These are phyloP conservation scores for Bellardia bayeri DNA, from an alignment of 2,888 invertebrate species.

Conservation along the genomic window DNA sequence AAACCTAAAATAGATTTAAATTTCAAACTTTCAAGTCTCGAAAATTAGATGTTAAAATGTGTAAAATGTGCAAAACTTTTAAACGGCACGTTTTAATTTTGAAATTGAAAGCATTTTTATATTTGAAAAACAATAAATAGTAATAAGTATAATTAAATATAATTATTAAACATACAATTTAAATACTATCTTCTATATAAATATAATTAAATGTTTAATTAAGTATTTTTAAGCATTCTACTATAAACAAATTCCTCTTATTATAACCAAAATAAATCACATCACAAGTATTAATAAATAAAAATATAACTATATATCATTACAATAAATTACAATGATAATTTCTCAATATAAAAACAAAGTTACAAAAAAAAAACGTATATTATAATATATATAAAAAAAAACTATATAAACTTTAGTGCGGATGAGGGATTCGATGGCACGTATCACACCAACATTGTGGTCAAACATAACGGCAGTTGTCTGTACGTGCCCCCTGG, in stretches of 20 bases:
- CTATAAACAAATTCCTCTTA: neutral
- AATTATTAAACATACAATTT: neutral
- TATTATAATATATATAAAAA: constrained; percentile 60
- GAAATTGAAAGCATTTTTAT: constrained; percentile 30
- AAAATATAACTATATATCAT: neutral
- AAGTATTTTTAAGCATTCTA: no score
- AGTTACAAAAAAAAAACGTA: constrained; percentile 68
- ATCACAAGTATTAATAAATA: neutral
- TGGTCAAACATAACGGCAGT: constrained; percentile 98
- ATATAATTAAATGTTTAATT: no score
- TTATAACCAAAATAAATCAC: constrained; percentile 18
- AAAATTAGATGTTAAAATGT: no score
- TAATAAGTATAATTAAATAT: neutral
- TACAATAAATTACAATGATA: constrained; percentile 63
- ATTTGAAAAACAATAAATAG: neutral
- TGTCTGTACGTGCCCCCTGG: constrained; percentile 99
- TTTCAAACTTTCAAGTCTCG: no score
- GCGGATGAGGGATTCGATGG: constrained; percentile 99
- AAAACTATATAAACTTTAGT: constrained; percentile 86
- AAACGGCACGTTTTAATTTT: no score
- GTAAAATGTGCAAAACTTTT: no score
- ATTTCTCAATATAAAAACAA: constrained; percentile 57
- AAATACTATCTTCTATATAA: no score
- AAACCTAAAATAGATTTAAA: no score
- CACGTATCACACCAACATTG: constrained; percentile 99